Base-by-base conservation (phyloP, 1,140 invertebrate genomes). In the Bombus confusus region DNA sequence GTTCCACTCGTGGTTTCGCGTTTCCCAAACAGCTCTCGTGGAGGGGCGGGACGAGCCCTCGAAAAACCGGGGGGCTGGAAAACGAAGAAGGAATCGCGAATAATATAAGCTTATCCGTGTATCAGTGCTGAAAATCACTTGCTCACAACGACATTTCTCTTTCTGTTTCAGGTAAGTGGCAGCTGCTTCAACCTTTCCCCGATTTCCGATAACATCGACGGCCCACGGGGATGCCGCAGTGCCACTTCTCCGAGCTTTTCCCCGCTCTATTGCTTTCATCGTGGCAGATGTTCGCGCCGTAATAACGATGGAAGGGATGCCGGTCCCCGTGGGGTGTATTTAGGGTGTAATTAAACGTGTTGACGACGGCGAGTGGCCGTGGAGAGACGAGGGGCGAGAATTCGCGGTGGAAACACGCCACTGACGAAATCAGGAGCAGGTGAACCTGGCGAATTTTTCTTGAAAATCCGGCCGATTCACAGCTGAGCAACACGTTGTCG, bases 121-220 rank as follows among this genome's bases (percentile, higher is more conserved):
- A 80, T 85, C 83, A 57, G 10, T 43, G 57, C 9, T 62, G 31
- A 86, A 83, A 83, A 83, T 86, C 86, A 84, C 85, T 76, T 85
- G 47, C 84, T 86, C 80, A 74, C 25, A 86, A 69, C 77, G 69
- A 73, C 69, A 82, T 86, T 88, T 89, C 88, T 91, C 90, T 90
- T 82, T 92, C 83, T 93, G 90, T 94, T 93, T 88, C 87, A 93
- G 91, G 93, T 94, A 94, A 94, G 92, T 93, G 88, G 71, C 57
- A 90, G 72, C 76, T 87, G 86, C 72, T 62, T 66, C 22, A 89
- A 39, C 68, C 64, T 80, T 83, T 85, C 69, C 81, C 57, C 81
- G 88, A 87, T 89, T 87, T 57, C 74, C 79, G 82, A 85, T 87
- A 90, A 90, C 88, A 79, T 72, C 47, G 66, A 62, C 34, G 18